Conservation (phyloP, 2,113 vertebrate genomes). For the Amazona guildingii region DNA sequence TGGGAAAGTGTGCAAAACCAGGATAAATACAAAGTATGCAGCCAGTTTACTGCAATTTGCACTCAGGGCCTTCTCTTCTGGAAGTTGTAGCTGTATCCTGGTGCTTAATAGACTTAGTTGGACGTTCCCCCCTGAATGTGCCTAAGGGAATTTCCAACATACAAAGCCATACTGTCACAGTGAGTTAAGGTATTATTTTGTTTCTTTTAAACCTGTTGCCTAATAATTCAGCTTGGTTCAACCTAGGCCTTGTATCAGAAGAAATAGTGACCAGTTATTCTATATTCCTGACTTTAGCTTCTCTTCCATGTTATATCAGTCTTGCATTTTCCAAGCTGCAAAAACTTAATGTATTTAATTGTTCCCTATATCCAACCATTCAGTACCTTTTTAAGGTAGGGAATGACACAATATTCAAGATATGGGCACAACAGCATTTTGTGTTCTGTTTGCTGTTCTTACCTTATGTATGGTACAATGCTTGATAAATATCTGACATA, state of each 20-base stretch:
- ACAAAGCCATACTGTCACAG: neutral
- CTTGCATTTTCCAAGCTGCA: neutral
- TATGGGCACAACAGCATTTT: accelerated
- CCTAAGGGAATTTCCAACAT: neutral
- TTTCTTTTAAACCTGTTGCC: neutral
- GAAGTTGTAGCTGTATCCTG: neutral
- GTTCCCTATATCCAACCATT: neutral
- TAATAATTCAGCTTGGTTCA: neutral
- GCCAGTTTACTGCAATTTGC: neutral
- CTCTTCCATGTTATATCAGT: neutral
- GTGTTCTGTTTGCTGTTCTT: neutral
- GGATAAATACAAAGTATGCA: neutral
- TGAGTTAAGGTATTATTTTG: neutral
- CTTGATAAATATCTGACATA: neutral
- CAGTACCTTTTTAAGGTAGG: neutral
- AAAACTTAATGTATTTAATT: neutral
- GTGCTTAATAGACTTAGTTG: neutral
- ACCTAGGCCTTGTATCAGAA: neutral
- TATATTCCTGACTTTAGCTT: neutral
- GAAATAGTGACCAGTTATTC: neutral
- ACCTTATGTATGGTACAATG: neutral
- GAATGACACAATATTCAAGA: neutral
- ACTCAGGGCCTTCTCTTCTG: neutral
- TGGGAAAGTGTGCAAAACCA: neutral
- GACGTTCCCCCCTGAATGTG: neutral